Evolutionary conservation across 53 echinoderm and acorn worm species (phyloP).

Genomic region (Pentamera pediparva): DNA sequence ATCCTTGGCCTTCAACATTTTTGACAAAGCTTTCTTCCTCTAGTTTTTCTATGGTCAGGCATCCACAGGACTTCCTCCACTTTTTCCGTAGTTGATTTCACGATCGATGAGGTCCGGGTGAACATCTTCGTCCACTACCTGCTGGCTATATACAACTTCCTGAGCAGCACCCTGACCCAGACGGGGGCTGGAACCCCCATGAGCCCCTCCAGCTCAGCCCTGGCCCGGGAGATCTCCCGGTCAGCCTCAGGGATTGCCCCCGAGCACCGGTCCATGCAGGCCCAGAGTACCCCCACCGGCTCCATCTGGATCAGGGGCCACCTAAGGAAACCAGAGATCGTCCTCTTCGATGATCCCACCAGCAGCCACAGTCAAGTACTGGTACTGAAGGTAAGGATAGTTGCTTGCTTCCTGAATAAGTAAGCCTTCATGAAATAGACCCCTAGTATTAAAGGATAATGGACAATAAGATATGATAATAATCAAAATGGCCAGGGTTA

Average conservation of each 20-base stretch:
- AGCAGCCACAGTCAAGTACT: constrained; percentile 83
- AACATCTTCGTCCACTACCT: constrained; percentile 97
- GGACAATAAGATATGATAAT: no score
- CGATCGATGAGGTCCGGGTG: constrained; percentile 76
- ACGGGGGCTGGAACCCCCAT: constrained; percentile 55
- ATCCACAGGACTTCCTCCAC: no score
- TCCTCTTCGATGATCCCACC: constrained; percentile 94
- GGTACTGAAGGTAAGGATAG: constrained; percentile 85
- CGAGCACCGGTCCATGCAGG: constrained; percentile 23
- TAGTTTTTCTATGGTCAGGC: no score
- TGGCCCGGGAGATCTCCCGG: constrained; percentile 44
- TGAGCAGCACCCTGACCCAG: constrained; percentile 63
- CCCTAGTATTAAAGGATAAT: no score
- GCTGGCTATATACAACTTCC: constrained; percentile 84
- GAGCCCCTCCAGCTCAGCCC: constrained; percentile 55
- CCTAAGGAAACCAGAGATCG: constrained; percentile 83
- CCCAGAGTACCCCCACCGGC: constrained; percentile 2
- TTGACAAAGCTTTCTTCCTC: not conserved
- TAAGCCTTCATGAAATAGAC: no score
- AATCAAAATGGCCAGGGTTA: no score
- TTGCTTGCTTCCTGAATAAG: no score
- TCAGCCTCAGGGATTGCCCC: constrained; percentile 18
- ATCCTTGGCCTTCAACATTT: not conserved
- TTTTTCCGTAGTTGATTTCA: constrained; percentile 65
- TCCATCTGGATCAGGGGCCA: constrained; percentile 71